Evolutionary conservation across 2,113 vertebrate species (phyloP), one percentile per base, ranked within the genome.

Genomic region (Hassar affinis): DNA sequence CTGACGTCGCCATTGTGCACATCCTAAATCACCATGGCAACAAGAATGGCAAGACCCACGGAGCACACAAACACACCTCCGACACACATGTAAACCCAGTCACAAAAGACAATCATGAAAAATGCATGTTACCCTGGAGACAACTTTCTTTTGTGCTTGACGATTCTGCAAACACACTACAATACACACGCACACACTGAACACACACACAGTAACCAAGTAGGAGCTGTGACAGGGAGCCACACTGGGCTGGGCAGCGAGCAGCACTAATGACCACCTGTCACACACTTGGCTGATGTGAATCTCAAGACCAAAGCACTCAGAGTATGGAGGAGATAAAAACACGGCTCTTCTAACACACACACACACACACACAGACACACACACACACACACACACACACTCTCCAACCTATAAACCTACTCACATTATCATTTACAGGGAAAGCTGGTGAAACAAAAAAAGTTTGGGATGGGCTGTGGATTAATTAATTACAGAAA

Each of bases 11-110:
- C 84, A 85, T 35, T 85, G 57, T 82, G 84, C 87, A 91, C 89
- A 91, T 88, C 88, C 90, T 93, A 92, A 89, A 88, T 95, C 91
- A 90, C 95, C 93, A 95, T 94, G 89, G 94, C 92, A 96, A 96
- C 94, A 91, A 80, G 75, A 90, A 93, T 85, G 91, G 92, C 85
- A 90, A 94, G 88, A 79, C 66, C 45, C 86, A 85, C 59, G 27
- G 86, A 84, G 52, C 72, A 61, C 45, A 66, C 86, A 54, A 45
- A 75, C 62, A 79, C 80, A 69, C 72, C 6, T 14, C 85, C 78
- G 57, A 90, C 22, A 64, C 6, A 74, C 83, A 75, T 54, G n/a
- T 49, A 74, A 49, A 61, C 62, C 64, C 88, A 91, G 89, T 81
- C 87, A 87, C 49, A 90, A 88, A 76, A 14, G 72, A 72, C 75